Evolutionary conservation across 2,888 invertebrate genomes (phyloP), one percentile per base, ranked within the genome.

Genomic region (Drosophila pegasa): DNA sequence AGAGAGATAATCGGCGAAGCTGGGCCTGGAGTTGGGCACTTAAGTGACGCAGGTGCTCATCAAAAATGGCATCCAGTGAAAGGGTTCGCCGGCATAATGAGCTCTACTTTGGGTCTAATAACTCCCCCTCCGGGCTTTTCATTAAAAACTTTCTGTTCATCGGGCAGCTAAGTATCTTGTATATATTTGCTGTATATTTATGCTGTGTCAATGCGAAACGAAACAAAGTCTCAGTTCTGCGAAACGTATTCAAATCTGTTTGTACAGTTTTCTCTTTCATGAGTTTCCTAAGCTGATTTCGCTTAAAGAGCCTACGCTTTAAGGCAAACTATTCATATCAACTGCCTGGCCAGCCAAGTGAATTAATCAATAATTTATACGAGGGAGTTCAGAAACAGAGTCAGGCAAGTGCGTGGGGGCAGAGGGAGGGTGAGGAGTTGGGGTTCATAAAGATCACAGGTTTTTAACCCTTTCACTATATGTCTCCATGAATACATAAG

Each of bases 391-490:
- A 71, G 67, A 61, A 60, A 68, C 57, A 73, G 52, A 33, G 37
- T 20, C 45, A 16, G 48, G 25, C 20, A 31, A 9, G 45, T 7
- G 10, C 20, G 20, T 9, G 5, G 14, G 29, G 14, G 25, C 3
- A 18, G 45, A 16, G 7, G 38, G 20, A 9, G 61, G 14, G 27
- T 22, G 10, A 55, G 56, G 55, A 33, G 59, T 60, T 51, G 51
- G 33, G 22, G 51, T 16, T 33, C 58, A 60, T 61, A 73, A 71
- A 78, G 81, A 81, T 86, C 83, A 80, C 75, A 83, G 86, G 86
- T 81, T 84, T 86, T 84, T 84, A 84, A 84, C 86, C 86, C 84
- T 86, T 86, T 84, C 83, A 84, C 81, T 83, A 78, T 73, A 75
- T 76, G 79, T 57, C 56, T 52, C 57, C 43, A 73, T 66, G 75